These are phyloP conservation scores for Mormoops blainvillei DNA, from an alignment of 2,113 vertebrate genomes.

Conservation along the genomic window DNA sequence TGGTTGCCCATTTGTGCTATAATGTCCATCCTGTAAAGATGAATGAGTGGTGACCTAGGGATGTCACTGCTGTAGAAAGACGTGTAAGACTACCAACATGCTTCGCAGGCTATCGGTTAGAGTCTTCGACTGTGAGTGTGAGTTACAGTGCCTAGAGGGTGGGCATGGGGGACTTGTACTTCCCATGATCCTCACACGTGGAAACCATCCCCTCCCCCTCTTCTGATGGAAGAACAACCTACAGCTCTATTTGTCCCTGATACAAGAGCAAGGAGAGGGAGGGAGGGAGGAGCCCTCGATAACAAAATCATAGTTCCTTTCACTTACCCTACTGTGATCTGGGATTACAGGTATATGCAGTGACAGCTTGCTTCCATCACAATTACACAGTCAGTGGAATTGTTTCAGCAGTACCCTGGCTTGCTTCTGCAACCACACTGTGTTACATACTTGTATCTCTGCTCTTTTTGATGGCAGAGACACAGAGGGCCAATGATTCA, in stretches of 20 bases:
- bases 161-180: rapidly evolving
- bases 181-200: neutral
- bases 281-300: neutral
- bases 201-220: neutral
- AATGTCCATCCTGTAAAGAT: neutral
- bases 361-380: neutral
- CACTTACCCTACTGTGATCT: neutral
- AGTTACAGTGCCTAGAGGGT: neutral
- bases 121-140: neutral
- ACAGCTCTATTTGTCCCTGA: neutral
- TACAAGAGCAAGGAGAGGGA: neutral
- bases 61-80: neutral
- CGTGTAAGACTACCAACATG: neutral
- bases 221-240: neutral
- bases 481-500: neutral
- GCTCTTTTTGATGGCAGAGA: neutral
- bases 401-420: neutral
- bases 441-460: neutral
- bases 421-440: neutral
- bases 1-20: neutral
- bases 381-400: neutral
- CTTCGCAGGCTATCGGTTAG: neutral
- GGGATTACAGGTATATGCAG: neutral
- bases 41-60: neutral
- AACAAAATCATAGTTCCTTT: neutral